A percentile compares a stretch with the other conserved stretches of the same genome.
phyloP scores from a whole-genome alignment of 2,888 invertebrate species.

The Cephus rjabovi region DNA sequence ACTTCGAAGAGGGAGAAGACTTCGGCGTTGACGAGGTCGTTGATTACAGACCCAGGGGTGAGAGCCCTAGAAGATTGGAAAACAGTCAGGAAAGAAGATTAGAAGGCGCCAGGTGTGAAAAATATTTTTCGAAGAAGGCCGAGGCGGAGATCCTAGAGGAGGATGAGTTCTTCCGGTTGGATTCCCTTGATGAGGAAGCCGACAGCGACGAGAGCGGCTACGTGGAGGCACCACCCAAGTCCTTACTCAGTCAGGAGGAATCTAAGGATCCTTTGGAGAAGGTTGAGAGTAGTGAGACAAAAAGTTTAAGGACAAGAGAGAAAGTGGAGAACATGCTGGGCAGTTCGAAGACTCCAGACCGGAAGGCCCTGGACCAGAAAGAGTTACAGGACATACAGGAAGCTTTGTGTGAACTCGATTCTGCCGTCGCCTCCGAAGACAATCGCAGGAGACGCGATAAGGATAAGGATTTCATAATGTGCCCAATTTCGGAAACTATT shows the following conservation, averaged over 20 bases:
- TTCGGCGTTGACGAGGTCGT: conserved; percentile 55
- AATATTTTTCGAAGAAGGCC: conserved; percentile 40
- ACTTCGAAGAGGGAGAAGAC: conserved; percentile 60
- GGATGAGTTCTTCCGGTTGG: conserved; percentile 61
- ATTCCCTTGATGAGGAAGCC: conserved; percentile 74
- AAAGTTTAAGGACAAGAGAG: background rate
- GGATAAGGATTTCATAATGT: conserved; percentile 58
- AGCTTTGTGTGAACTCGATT: conserved; percentile 6
- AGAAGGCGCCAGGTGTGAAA: conserved; percentile 37
- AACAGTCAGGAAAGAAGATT: conserved; percentile 20
- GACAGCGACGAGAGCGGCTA: conserved; percentile 93
- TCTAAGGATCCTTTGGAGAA: conserved; percentile 11
- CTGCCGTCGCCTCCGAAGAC: conserved; percentile 14
- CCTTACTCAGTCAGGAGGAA: conserved; percentile 27
- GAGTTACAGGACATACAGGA: conserved; percentile 2
- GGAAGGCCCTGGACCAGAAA: conserved; percentile 20
- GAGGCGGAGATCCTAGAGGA: conserved; percentile 43
- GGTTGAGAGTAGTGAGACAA: conserved; percentile 14
- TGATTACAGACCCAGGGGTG: conserved; percentile 61
- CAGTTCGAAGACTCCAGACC: conserved; percentile 22
- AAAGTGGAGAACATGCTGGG: conserved; percentile 3
- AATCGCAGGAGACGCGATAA: conserved; percentile 35
- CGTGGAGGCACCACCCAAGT: conserved; percentile 74
- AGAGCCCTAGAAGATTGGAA: conserved; percentile 36
- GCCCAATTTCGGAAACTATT: conserved; percentile 63